A percentile compares a stretch with the other conserved stretches of the same genome.
These are phyloP conservation scores for Nipponia nippon DNA, from an alignment of 2,113 vertebrate species.

Conservation along the genomic window DNA sequence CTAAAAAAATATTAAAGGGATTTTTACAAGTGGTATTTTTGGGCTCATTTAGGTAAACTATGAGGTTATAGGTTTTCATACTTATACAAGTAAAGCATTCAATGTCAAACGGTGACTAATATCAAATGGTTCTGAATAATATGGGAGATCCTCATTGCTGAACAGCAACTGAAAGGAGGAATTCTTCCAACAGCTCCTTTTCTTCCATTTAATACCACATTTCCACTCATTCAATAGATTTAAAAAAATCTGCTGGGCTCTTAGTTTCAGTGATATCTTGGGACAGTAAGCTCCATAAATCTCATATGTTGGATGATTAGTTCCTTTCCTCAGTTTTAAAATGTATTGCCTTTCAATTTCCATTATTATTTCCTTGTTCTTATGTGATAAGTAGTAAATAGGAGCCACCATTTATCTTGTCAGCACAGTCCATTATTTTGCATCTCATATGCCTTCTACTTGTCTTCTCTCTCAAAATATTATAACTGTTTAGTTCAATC, in stretches of 20 bases:
- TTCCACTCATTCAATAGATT: not conserved
- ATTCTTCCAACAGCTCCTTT: not conserved
- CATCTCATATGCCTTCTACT: not conserved
- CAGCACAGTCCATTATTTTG: slow-evolving; percentile 1
- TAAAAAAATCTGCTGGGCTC: not conserved
- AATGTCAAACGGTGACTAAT: not conserved
- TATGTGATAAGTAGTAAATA: slow-evolving; percentile 6
- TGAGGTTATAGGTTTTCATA: not conserved
- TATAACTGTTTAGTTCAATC: not conserved
- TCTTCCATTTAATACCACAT: not conserved
- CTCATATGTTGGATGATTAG: not conserved
- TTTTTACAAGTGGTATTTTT: not conserved
- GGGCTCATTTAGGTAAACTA: not conserved
- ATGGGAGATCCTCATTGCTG: not conserved
- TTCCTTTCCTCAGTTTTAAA: not conserved
- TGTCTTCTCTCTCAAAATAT: not conserved
- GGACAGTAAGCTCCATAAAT: not conserved
- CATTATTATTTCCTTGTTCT: slow-evolving; percentile 9
- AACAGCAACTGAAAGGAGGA: not conserved
- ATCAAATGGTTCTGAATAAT: not conserved
- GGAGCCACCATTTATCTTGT: slow-evolving; percentile 2
- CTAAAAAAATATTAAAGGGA: not conserved
- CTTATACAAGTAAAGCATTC: not conserved
- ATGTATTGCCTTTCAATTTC: slow-evolving; percentile 16
- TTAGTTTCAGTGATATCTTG: not conserved